phyloP scores from a whole-genome alignment of 2,797 vertebrate species.

The Notamacropus eugenii region DNA sequence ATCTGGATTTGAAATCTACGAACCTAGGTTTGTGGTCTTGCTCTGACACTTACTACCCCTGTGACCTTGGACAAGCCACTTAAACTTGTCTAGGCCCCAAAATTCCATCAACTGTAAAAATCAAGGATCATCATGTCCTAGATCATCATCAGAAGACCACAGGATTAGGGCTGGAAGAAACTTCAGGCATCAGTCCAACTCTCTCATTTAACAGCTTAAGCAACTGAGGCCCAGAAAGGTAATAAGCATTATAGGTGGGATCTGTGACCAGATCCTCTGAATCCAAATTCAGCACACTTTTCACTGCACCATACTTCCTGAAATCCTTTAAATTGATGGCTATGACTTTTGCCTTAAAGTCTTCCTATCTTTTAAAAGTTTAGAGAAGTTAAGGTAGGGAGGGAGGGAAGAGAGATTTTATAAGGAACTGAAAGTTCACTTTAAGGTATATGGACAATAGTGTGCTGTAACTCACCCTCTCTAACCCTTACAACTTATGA shows the following conservation, averaged over 20 bases:
- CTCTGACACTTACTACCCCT: not conserved
- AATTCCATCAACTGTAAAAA: not conserved
- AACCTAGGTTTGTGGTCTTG: not conserved
- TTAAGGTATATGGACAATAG: not conserved
- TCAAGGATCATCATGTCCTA: not conserved
- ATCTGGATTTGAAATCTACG: not conserved
- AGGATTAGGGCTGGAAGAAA: not conserved
- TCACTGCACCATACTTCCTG: not conserved
- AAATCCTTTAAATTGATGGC: not conserved
- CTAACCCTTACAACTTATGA: slow-evolving; percentile 54
- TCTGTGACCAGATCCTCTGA: not conserved
- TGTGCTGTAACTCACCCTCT: slow-evolving; percentile 17
- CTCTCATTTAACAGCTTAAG: not conserved
- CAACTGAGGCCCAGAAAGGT: not conserved
- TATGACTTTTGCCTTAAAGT: slow-evolving; percentile 48
- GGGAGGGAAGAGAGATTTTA: not conserved
- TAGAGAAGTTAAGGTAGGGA: not conserved
- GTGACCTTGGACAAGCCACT: not conserved
- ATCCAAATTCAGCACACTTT: not conserved
- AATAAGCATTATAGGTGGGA: not conserved
- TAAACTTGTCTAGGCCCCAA: not conserved
- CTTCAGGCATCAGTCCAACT: not conserved
- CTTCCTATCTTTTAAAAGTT: slow-evolving; percentile 31
- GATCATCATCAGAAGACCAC: not conserved
- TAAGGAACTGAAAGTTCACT: slow-evolving; percentile 16